phyloP scores from a whole-genome alignment of 2,797 vertebrate genomes.

The Enteromius afrohamiltoni region DNA sequence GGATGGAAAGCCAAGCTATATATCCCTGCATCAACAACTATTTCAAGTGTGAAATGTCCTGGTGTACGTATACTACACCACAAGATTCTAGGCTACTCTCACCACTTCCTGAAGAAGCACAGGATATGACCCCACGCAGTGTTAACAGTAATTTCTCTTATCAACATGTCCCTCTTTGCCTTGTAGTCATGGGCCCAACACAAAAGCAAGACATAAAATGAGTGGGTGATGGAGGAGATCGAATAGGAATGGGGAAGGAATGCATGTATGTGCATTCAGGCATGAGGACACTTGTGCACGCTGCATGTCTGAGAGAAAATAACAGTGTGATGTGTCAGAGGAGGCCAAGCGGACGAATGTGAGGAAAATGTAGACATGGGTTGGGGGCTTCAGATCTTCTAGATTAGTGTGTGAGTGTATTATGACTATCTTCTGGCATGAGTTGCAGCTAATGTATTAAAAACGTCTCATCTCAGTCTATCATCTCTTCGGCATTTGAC shows the following conservation, averaged over 20 bases:
- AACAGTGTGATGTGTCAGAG: conserved; percentile 60
- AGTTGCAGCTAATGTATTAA: background rate
- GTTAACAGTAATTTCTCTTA: conserved; percentile 29
- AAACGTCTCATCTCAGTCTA: background rate
- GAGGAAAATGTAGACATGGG: conserved; percentile 20
- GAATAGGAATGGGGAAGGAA: background rate
- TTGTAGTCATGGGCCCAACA: conserved; percentile 8
- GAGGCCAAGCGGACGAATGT: conserved; percentile 21
- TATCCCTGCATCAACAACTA: background rate
- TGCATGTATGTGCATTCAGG: conserved; percentile 8
- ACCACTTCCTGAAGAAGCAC: conserved; percentile 48
- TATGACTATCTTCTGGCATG: background rate
- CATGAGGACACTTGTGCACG: conserved; percentile 28
- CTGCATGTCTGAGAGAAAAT: conserved; percentile 50
- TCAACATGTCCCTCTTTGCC: conserved; percentile 27
- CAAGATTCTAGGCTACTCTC: conserved; percentile 34
- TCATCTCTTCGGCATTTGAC: background rate
- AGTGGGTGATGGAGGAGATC: background rate
- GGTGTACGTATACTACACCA: background rate
- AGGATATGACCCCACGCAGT: conserved; percentile 15
- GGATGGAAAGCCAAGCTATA: background rate
- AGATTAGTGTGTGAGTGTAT: background rate
- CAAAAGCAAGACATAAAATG: background rate
- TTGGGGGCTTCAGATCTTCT: background rate
- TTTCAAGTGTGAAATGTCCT: background rate